phyloP scores from a whole-genome alignment of 1,140 invertebrate species.

The Apis dorsata region DNA sequence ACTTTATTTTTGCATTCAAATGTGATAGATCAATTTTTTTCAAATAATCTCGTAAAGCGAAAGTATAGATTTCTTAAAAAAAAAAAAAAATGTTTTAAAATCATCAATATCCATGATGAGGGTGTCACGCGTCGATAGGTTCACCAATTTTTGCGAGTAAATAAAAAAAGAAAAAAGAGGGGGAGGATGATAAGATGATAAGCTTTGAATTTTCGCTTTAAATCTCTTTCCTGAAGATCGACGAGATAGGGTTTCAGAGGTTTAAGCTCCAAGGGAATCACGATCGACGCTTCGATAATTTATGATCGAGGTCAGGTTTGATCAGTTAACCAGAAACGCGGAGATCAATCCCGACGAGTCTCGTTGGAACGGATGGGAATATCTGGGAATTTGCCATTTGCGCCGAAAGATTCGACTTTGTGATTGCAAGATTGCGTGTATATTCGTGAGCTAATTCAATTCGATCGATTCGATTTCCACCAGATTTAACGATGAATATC shows the following conservation, averaged over 20 bases:
- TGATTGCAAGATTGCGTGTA: background rate
- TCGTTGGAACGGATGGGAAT: background rate
- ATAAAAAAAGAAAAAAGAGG: background rate
- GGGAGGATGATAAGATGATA: background rate
- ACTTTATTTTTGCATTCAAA: too few species aligned
- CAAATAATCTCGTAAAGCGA: too few species aligned
- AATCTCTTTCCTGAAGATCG: background rate
- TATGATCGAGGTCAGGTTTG: slow-evolving; percentile 17
- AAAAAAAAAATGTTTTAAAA: too few species aligned
- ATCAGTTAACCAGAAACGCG: slow-evolving; percentile 32
- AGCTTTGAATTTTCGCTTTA: slow-evolving; percentile 3
- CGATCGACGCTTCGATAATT: slow-evolving; percentile 29
- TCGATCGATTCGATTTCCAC: background rate
- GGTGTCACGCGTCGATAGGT: too few species aligned
- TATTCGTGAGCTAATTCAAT: background rate
- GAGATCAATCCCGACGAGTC: slow-evolving; percentile 4
- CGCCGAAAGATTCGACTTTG: background rate
- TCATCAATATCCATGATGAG: too few species aligned
- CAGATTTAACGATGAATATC: too few species aligned
- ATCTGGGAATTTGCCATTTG: background rate
- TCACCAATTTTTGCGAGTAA: background rate
- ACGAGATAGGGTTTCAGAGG: background rate
- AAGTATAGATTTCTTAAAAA: too few species aligned
- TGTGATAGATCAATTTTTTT: too few species aligned
- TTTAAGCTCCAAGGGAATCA: slow-evolving; percentile 26